Evolutionary conservation across 1,140 invertebrate genomes (phyloP), one percentile per base, ranked within the genome.

Genomic region (Drosophila arawakana): DNA sequence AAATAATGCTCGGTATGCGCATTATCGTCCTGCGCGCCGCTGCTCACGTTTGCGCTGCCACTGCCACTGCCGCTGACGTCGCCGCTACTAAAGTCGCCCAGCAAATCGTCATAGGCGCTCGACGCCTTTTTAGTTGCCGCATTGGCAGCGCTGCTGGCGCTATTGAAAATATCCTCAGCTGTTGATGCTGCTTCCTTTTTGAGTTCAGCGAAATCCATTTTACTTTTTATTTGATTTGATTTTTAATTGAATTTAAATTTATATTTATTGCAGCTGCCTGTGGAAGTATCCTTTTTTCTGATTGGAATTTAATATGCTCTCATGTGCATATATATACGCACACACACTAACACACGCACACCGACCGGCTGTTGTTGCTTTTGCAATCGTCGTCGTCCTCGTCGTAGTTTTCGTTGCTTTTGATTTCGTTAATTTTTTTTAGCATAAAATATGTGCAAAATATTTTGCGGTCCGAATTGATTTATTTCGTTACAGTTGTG

Each of bases 1-100:
- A 91, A 91, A 63, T 90, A 91, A 18, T 86, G 80, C 54, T 90
- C 90, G 25, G 90, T 91, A 44, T 91, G 90, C 46, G 90, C 80
- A 78, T 91, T 91, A 37, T 91, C 85, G 72, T 90, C 90, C 75
- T 90, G 90, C 30, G 78, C 84, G 8, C 84, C 84, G 25, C 75
- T 57, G 59, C 84, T 89, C 3, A 78, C 78, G 13, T 81, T 89
- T 21, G 47, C 58, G 34, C 55, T 46, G 61, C 39, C 44, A 11
- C 60, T 47, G 41, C 43, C 52, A 4, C 69, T 61, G 41, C 43
- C 73, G 50, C 52, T 57, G 34, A 47, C 71, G 39, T 39, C 44
- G 25, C 55, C 57, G 37, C 18, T 41, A 44, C 49, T 75, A 8
- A 62, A 18, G 62, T 72, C 70, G 34, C 79, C 73, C 13, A 81